Evolutionary conservation across 2,113 vertebrate genomes (phyloP).

Genomic region (Mesoclemmys tuberculata): DNA sequence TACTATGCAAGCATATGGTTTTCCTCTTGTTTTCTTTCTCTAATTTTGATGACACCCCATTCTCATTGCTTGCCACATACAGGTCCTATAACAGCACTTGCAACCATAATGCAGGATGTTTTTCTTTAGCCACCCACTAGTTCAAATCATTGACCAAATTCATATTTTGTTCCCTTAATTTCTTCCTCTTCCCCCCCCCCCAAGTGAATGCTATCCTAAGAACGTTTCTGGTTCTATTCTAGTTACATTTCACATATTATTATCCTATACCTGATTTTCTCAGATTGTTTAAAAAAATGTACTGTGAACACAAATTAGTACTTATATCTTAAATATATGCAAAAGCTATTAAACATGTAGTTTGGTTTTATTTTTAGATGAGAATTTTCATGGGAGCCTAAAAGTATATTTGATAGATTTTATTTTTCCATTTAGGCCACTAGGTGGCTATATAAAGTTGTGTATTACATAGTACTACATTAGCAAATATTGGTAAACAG

Average conservation of each 20-base stretch:
- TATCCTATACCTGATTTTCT: conserved; percentile 71
- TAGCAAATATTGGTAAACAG: neutral
- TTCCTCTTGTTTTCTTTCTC: conserved; percentile 14
- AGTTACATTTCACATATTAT: conserved; percentile 52
- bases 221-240: conserved; percentile 56
- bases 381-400: conserved; percentile 44
- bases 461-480: neutral
- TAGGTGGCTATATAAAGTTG: conserved; percentile 62
- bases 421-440: neutral
- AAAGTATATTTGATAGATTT: conserved; percentile 50
- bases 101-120: neutral
- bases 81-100: neutral
- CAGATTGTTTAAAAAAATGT: conserved; percentile 77
- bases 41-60: conserved; percentile 13
- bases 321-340: conserved; percentile 86
- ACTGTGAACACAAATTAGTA: conserved; percentile 82
- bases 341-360: conserved; percentile 74
- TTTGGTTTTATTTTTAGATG: conserved; percentile 77
- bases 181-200: neutral
- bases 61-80: neutral
- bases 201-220: neutral
- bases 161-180: conserved; percentile 8
- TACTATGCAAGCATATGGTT: conserved; percentile 80
- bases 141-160: conserved; percentile 25
- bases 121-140: conserved; percentile 36